Conservation (phyloP, 2,797 vertebrate species). For the Characodon lateralis region DNA sequence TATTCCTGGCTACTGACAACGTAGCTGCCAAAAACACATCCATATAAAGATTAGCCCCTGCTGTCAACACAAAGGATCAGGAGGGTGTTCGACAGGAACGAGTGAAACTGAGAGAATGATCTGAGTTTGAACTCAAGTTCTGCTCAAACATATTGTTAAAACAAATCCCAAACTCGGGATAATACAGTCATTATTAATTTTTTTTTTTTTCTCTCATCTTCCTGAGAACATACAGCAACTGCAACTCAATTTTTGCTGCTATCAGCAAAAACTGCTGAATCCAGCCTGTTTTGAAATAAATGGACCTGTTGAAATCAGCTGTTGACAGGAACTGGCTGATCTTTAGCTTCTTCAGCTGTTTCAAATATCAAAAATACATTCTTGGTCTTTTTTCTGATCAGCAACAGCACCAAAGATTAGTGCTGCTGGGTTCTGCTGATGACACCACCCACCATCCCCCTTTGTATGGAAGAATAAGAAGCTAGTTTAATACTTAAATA, state of each 20-base stretch:
- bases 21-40: slow-evolving; percentile 14
- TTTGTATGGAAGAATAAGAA: not conserved
- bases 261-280: not conserved
- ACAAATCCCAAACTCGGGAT: not conserved
- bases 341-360: not conserved
- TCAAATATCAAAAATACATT: not conserved
- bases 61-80: slow-evolving; percentile 15
- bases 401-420: not conserved
- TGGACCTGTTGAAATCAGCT: not conserved
- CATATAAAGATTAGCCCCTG: slow-evolving; percentile 4
- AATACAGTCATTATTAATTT: not conserved
- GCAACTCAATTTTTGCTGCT: not conserved
- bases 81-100: not conserved
- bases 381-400: not conserved
- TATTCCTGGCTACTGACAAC: slow-evolving; percentile 9
- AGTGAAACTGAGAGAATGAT: not conserved
- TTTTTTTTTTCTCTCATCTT: no score
- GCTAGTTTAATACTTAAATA: not conserved
- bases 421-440: not conserved
- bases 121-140: not conserved
- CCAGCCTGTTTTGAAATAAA: not conserved
- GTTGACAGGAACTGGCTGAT: not conserved
- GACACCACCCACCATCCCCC: not conserved
- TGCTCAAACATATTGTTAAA: not conserved
- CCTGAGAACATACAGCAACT: not conserved